A percentile compares a stretch with the other conserved stretches of the same genome.
Evolutionary conservation across 1,140 invertebrate species (phyloP).

Genomic region (Lordiphosa stackelbergi): DNA sequence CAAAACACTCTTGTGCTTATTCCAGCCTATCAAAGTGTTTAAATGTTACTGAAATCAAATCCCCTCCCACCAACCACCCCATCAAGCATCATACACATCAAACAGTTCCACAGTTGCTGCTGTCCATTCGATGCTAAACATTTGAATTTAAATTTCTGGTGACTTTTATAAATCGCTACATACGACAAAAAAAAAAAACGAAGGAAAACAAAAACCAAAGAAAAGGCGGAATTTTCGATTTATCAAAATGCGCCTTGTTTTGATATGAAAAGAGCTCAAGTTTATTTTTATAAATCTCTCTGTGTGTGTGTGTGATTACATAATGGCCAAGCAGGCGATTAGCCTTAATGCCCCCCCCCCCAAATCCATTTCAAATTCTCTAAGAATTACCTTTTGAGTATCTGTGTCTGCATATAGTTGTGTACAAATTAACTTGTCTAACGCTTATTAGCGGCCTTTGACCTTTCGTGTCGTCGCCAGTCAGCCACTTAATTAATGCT

Average conservation of each 20-base stretch:
- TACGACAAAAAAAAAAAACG: constrained; percentile 13
- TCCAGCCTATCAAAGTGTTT: constrained; percentile 14
- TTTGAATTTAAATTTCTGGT: constrained; percentile 57
- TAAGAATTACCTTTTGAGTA: constrained; percentile 22
- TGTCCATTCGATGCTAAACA: constrained; percentile 55
- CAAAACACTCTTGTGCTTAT: not conserved
- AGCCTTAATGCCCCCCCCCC: constrained; percentile 39
- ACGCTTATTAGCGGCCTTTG: constrained; percentile 70
- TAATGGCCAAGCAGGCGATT: constrained; percentile 35
- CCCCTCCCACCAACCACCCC: constrained; percentile 53
- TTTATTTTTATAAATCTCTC: constrained; percentile 43
- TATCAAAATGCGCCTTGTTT: constrained; percentile 39
- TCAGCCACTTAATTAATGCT: constrained; percentile 64
- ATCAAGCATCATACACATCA: constrained; percentile 64
- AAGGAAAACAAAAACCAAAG: not conserved
- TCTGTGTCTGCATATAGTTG: constrained; percentile 8
- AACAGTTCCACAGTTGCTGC: constrained; percentile 68
- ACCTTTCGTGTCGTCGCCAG: constrained; percentile 52
- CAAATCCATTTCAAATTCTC: constrained; percentile 36
- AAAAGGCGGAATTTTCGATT: constrained; percentile 33
- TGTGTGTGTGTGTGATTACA: constrained; percentile 22
- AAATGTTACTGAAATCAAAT: constrained; percentile 61
- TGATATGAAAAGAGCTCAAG: constrained; percentile 28
- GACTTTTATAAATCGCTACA: constrained; percentile 76
- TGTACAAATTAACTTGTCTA: constrained; percentile 68